Evolutionary conservation across 2,888 invertebrate species (phyloP), one percentile per base, ranked within the genome.

Genomic region (Trissoscelio sp.): DNA sequence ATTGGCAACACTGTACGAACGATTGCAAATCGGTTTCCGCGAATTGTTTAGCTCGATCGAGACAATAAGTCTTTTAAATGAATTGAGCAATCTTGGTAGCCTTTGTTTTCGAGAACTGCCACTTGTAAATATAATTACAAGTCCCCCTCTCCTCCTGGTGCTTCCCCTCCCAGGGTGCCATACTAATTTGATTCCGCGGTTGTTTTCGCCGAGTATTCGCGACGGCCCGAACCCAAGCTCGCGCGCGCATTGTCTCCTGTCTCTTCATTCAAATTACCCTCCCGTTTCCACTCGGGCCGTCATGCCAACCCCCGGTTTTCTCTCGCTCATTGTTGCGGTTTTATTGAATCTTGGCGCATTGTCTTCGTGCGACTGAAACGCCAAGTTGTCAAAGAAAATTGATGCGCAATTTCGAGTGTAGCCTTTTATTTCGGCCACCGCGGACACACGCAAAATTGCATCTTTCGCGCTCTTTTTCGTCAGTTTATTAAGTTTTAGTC

Each of bases 51-150:
- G 31, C 44, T 51, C 60, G 57, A 55, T 62, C 42, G 48, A 46
- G 22, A 83, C 83, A 86, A 87, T 85, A 85, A 88, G 87, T 87
- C 85, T 70, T 85, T 83, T 83, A 87, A 88, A 87, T 89, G 90
- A 91, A 90, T 90, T 88, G 90, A 90, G 90, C 90, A 90, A 90
- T 90, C 89, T 89, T 89, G 85, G 81, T 79, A 84, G 85, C 88
- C 88, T 91, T 91, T 90, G 90, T 90, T 89, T 90, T 85, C 86
- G 87, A 87, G 87, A 89, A 88, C 88, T 88, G 88, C 89, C 90
- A 91, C 91, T 91, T 90, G 90, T 90, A 90, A 91, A 91, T 91
- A 91, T 90, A 91, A 91, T 91, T 91, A 90, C 89, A 85, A 83
- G 84, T 83, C 87, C 86, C 60, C 70, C 75, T 83, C 44, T 53